A percentile compares a stretch with the other conserved stretches of the same genome.
Conservation (phyloP, 1,140 invertebrate species). For the Drosophila arawakana region DNA sequence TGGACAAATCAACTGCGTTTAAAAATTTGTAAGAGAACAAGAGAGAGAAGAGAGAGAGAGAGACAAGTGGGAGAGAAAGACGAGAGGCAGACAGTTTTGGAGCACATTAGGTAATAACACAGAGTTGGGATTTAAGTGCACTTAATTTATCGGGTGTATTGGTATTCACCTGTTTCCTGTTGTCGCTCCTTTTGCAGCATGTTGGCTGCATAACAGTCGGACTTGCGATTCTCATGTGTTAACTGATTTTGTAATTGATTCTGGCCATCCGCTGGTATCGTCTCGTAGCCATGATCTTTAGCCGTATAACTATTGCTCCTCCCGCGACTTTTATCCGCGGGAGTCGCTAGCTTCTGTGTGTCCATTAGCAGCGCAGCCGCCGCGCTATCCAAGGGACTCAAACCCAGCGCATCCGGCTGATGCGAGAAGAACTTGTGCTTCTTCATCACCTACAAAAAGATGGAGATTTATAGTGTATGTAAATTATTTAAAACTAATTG, state of each 20-base stretch:
- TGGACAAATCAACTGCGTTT: constrained; percentile 70
- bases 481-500: neutral
- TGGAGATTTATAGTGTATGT: neutral
- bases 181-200: constrained; percentile 77
- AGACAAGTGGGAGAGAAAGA: constrained; percentile 61
- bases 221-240: constrained; percentile 82
- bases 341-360: constrained; percentile 42
- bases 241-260: constrained; percentile 22
- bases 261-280: constrained; percentile 85
- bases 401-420: constrained; percentile 66
- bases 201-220: constrained; percentile 81
- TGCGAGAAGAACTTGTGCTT: constrained; percentile 82
- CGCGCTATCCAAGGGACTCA: constrained; percentile 70
- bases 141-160: neutral
- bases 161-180: constrained; percentile 63
- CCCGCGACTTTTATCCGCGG: constrained; percentile 65
- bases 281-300: constrained; percentile 88
- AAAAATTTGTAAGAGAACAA: constrained; percentile 44
- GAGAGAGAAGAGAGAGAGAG: constrained; percentile 34
- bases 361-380: constrained; percentile 75
- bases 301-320: constrained; percentile 78
- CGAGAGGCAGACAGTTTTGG: constrained; percentile 33
- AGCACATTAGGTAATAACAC: constrained; percentile 33
- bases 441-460: constrained; percentile 76
- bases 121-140: constrained; percentile 10